These are phyloP conservation scores for Tiaroga cobitis DNA, from an alignment of 2,797 vertebrate genomes.

Conservation along the genomic window DNA sequence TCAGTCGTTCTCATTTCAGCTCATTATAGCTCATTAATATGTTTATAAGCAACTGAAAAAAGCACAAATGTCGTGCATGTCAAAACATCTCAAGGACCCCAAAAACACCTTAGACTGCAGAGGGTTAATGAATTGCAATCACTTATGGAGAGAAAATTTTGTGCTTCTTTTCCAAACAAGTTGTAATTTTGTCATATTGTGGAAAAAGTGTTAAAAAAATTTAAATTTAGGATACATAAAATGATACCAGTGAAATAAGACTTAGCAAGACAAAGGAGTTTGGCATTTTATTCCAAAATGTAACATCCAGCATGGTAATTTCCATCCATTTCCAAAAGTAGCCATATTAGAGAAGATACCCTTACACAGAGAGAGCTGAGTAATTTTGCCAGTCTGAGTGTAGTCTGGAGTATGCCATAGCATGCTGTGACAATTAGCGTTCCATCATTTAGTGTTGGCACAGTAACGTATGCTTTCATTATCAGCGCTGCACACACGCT, in stretches of 20 bases:
- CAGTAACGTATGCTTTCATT: conserved; percentile 34
- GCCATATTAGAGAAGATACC: conserved; percentile 14
- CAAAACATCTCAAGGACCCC: no score
- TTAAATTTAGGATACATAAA: neutral
- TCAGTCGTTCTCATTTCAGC: no score
- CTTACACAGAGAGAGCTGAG: conserved; percentile 8
- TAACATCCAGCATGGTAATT: neutral
- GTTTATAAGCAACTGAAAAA: no score
- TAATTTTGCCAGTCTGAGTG: conserved; percentile 31
- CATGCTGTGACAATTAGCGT: conserved; percentile 51
- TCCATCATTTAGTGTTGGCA: conserved; percentile 44
- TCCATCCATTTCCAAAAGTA: neutral
- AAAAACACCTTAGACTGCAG: no score
- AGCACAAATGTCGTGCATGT: no score
- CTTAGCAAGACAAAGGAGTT: neutral
- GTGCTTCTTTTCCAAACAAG: neutral
- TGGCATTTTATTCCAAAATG: neutral
- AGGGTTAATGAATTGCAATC: neutral
- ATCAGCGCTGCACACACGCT: conserved; percentile 59
- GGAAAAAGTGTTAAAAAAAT: neutral
- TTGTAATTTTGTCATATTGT: neutral
- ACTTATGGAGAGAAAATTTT: neutral
- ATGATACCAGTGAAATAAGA: neutral
- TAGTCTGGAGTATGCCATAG: conserved; percentile 18
- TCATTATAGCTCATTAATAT: no score